These are phyloP conservation scores for Proterorhinus semilunaris DNA, from an alignment of 2,113 vertebrate genomes.

Conservation along the genomic window DNA sequence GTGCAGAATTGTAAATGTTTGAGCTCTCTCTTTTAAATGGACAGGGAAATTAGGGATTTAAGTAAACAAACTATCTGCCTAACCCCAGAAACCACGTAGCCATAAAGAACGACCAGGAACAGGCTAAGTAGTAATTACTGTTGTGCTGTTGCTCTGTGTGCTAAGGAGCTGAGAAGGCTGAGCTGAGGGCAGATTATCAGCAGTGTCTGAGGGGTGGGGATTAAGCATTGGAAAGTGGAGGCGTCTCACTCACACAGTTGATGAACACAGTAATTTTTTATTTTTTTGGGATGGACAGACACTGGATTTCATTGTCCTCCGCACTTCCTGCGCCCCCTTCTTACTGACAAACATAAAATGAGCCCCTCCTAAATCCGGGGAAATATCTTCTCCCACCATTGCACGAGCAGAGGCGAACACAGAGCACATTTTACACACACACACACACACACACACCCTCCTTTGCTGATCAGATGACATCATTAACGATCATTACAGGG, in stretches of 20 bases:
- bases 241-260: conserved; percentile 43
- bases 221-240: conserved; percentile 34
- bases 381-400: conserved; percentile 59
- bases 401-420: conserved; percentile 37
- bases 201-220: conserved; percentile 41
- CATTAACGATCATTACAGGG: conserved; percentile 80
- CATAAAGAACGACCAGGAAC: conserved; percentile 37
- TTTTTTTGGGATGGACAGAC: conserved; percentile 53
- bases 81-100: neutral
- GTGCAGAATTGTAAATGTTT: too few relatives aligned
- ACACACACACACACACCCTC: conserved; percentile 65
- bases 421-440: conserved; percentile 43
- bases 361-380: conserved; percentile 55
- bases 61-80: neutral
- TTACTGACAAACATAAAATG: conserved; percentile 54
- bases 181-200: conserved; percentile 21
- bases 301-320: conserved; percentile 71
- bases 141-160: conserved; percentile 55
- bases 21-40: too few relatives aligned
- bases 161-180: conserved; percentile 5
- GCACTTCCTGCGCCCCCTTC: conserved; percentile 53
- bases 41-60: neutral
- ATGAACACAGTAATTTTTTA: conserved; percentile 63
- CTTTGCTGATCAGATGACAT: conserved; percentile 78
- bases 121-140: conserved; percentile 57